These are phyloP conservation scores for Loris lydekkerianus DNA, from an alignment of 2,797 vertebrate species.

Conservation along the genomic window DNA sequence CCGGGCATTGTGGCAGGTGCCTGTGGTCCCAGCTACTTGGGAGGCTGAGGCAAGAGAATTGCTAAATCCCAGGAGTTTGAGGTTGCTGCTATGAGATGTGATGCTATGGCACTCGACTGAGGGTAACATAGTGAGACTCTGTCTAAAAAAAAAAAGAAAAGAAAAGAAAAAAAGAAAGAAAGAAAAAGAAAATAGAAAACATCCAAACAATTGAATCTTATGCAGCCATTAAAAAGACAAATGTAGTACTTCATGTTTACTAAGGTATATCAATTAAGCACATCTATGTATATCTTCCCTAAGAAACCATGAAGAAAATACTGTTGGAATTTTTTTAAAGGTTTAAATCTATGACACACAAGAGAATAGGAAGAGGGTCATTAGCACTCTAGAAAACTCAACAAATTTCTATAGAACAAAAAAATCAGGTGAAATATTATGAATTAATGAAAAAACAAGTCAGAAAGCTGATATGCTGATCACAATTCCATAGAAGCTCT, in stretches of 20 bases:
- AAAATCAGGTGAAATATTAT: constrained; percentile 29
- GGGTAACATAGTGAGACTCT: too few species aligned
- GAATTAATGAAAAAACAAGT: neutral
- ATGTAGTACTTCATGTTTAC: neutral
- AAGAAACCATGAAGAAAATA: constrained; percentile 7
- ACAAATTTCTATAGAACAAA: constrained; percentile 13
- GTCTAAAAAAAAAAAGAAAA: too few species aligned
- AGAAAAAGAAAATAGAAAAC: neutral
- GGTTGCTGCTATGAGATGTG: too few species aligned
- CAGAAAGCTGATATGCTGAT: neutral
- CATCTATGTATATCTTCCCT: neutral
- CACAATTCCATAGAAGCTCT: neutral
- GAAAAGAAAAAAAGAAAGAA: neutral
- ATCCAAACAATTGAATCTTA: neutral
- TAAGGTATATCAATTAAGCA: neutral
- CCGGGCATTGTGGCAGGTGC: too few species aligned
- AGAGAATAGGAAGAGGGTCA: neutral
- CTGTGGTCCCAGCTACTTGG: too few species aligned
- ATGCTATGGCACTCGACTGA: too few species aligned
- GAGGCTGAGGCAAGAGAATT: too few species aligned
- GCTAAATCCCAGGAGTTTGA: too few species aligned
- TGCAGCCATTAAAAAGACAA: neutral
- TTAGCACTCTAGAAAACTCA: neutral
- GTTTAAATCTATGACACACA: neutral
- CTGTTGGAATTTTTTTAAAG: constrained; percentile 8